Evolutionary conservation across 2,797 vertebrate species (phyloP).

Genomic region (Xyrichtys novacula): DNA sequence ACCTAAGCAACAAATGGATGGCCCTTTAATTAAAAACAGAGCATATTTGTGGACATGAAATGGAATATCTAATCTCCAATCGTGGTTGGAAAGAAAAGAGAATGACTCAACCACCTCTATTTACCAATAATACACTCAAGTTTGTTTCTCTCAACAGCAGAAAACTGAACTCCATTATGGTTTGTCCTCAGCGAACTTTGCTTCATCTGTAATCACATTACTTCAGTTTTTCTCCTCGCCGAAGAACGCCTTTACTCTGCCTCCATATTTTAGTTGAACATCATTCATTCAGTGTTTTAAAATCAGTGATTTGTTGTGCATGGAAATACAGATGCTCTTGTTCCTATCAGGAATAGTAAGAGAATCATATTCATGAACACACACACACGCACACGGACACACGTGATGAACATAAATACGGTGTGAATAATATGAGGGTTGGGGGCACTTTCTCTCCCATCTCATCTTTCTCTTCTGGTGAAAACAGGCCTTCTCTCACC

Average conservation of each 20-base stretch:
- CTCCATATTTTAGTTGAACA: neutral
- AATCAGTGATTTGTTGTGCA: constrained; percentile 20
- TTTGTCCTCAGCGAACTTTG: constrained; percentile 34
- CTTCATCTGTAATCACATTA: neutral
- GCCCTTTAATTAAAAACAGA: constrained; percentile 68
- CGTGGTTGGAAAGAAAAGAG: constrained; percentile 63
- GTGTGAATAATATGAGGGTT: constrained; percentile 63
- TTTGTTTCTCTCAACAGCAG: constrained; percentile 43
- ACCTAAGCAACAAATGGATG: constrained; percentile 54
- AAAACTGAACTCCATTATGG: constrained; percentile 31
- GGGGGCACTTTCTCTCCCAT: constrained; percentile 54
- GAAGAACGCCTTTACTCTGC: neutral
- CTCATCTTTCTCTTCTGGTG: constrained; percentile 68
- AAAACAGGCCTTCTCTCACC: constrained; percentile 68
- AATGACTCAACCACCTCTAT: constrained; percentile 66
- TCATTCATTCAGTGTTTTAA: neutral
- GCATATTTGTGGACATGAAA: constrained; percentile 64
- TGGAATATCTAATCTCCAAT: constrained; percentile 65
- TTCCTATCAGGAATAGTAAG: constrained; percentile 6
- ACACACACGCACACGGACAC: constrained; percentile 5
- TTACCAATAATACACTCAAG: constrained; percentile 63
- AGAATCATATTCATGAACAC: constrained; percentile 16
- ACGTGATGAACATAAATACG: constrained; percentile 26
- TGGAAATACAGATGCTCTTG: constrained; percentile 8
- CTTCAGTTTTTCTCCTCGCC: constrained; percentile 12